These are phyloP conservation scores for Ellobium chinense DNA, from an alignment of 2,888 invertebrate species.

Conservation along the genomic window DNA sequence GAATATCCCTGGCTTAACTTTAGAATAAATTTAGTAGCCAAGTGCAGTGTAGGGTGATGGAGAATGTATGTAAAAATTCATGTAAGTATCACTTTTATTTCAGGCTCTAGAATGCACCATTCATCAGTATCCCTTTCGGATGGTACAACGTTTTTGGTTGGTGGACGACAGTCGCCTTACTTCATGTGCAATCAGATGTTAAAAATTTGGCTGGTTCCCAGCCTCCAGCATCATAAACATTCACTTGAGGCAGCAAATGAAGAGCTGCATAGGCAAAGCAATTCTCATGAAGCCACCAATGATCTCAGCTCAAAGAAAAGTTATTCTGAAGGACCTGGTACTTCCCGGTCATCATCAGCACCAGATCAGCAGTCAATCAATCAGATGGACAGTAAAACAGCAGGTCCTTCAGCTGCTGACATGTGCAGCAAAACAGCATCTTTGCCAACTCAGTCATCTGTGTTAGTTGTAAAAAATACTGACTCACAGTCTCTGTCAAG, in stretches of 20 bases:
- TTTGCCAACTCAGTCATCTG: background rate
- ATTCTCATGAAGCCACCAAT: background rate
- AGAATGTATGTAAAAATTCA: too few species aligned
- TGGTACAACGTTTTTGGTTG: slow-evolving; percentile 72
- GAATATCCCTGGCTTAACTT: too few species aligned
- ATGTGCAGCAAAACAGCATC: background rate
- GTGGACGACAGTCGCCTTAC: slow-evolving; percentile 78
- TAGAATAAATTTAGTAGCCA: too few species aligned
- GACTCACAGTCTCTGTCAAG: background rate
- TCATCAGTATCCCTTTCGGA: slow-evolving; percentile 58
- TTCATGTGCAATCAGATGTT: slow-evolving; percentile 52
- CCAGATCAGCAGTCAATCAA: background rate
- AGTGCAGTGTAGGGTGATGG: background rate
- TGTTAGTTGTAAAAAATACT: background rate
- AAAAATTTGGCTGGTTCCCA: slow-evolving; percentile 23
- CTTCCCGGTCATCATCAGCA: background rate
- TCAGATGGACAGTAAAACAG: background rate
- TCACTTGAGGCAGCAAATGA: background rate
- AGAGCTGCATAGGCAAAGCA: background rate
- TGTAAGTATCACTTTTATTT: too few species aligned
- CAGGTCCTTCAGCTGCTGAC: background rate
- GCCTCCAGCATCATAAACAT: background rate
- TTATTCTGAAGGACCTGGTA: background rate
- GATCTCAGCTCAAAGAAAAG: background rate
- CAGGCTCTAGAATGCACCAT: slow-evolving; percentile 71